These are phyloP conservation scores for Puntigrus tetrazona DNA, from an alignment of 2,113 vertebrate species.

Conservation along the genomic window DNA sequence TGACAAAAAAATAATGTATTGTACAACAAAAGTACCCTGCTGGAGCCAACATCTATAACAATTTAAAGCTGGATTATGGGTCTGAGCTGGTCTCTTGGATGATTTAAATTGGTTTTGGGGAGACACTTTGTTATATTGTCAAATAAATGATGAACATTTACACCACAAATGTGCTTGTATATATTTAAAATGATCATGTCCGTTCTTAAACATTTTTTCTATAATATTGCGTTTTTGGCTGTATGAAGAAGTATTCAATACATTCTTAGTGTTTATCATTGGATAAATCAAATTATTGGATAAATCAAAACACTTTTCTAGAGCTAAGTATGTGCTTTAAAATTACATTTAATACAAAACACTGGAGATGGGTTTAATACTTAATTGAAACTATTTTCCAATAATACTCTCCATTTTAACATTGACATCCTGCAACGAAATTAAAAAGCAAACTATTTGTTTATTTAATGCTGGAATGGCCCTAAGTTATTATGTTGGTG, in stretches of 20 bases:
- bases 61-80: no score
- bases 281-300: no score
- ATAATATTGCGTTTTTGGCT: background rate
- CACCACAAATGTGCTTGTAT: background rate
- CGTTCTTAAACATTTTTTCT: background rate
- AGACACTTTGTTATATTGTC: background rate
- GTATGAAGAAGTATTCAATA: background rate
- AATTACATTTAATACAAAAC: background rate
- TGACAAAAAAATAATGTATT: background rate
- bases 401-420: background rate
- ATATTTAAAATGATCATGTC: background rate
- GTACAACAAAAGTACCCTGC: background rate
- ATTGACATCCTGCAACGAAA: background rate
- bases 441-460: background rate
- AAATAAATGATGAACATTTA: background rate
- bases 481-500: slow-evolving; percentile 3
- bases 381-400: background rate
- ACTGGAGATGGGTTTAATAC: background rate
- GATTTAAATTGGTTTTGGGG: background rate
- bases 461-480: slow-evolving; percentile 17
- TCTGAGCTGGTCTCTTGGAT: background rate
- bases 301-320: background rate
- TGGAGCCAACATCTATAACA: background rate
- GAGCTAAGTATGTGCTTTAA: background rate
- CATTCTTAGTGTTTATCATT: background rate